These are phyloP conservation scores for Drosophila melanica DNA, from an alignment of 1,140 invertebrate genomes.

Conservation along the genomic window DNA sequence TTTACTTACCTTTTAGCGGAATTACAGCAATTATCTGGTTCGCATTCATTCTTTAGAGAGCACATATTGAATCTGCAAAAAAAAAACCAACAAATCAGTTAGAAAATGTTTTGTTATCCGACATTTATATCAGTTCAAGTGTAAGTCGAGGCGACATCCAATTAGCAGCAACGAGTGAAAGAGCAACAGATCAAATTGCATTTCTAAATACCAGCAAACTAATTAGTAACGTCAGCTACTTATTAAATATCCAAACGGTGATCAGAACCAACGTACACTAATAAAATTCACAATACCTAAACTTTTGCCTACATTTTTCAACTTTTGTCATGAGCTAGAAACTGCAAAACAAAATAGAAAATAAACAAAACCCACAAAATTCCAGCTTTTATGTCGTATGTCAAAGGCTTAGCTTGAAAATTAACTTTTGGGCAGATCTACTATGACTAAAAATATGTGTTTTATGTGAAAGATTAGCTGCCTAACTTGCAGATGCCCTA, in stretches of 20 bases:
- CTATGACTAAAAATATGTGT: background rate
- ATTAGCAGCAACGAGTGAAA: conserved; percentile 51
- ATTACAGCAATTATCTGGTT: conserved; percentile 52
- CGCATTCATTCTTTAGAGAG: conserved; percentile 14
- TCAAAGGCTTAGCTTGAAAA: conserved; percentile 29
- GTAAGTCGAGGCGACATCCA: conserved; percentile 23
- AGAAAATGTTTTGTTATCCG: conserved; percentile 1
- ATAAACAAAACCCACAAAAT: conserved; percentile 15
- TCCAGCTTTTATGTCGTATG: conserved; percentile 26
- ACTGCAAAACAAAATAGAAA: background rate
- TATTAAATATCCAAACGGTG: background rate
- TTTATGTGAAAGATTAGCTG: background rate
- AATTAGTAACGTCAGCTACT: conserved; percentile 52
- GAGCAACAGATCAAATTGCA: conserved; percentile 8
- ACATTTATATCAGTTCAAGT: conserved; percentile 31
- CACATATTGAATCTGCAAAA: conserved; percentile 30
- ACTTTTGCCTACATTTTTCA: background rate
- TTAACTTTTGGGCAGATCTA: conserved; percentile 38
- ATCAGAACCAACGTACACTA: conserved; percentile 28
- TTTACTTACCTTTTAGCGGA: conserved; percentile 58
- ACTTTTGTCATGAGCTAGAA: conserved; percentile 6
- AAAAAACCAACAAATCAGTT: conserved; percentile 5
- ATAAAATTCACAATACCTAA: background rate
- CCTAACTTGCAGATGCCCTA: background rate
- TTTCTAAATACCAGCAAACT: background rate